Conservation (phyloP, 37 sponge, comb jelly and placozoan species). For the Aphrocallistes beatrix region DNA sequence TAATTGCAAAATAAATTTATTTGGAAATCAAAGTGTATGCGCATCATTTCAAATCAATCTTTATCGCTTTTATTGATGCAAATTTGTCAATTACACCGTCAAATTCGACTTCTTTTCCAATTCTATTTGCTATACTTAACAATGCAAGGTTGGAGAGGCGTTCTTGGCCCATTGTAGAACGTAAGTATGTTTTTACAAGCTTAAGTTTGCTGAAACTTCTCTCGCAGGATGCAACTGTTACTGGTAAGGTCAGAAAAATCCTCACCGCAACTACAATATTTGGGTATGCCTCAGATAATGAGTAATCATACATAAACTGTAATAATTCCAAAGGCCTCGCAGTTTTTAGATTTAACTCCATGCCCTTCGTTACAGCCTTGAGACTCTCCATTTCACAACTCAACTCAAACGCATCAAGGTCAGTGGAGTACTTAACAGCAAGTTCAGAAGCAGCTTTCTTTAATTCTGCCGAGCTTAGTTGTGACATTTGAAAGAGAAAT, state of each 20-base stretch:
- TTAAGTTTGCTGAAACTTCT: background rate
- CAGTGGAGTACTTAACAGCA: background rate
- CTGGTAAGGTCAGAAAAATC: background rate
- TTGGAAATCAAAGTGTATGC: background rate
- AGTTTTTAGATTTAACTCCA: background rate
- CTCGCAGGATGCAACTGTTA: no score
- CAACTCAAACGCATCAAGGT: constrained; percentile 17
- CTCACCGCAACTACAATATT: background rate
- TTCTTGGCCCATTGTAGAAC: background rate
- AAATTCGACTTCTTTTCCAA: background rate
- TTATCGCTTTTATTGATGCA: background rate
- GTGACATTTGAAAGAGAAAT: constrained; percentile 14
- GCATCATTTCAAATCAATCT: background rate
- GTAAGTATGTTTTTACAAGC: background rate
- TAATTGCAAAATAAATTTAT: background rate
- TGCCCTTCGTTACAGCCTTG: background rate
- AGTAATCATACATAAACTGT: background rate
- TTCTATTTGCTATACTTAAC: background rate
- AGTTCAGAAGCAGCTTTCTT: constrained; percentile 1
- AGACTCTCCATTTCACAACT: constrained; percentile 7
- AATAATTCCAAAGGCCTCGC: background rate
- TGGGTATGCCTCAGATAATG: background rate
- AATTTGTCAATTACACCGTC: background rate
- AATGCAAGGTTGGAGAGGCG: background rate
- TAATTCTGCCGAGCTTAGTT: background rate